A percentile compares a stretch with the other conserved stretches of the same genome.
These are phyloP conservation scores for Galeruca laticollis DNA, from an alignment of 2,888 invertebrate genomes.

Conservation along the genomic window DNA sequence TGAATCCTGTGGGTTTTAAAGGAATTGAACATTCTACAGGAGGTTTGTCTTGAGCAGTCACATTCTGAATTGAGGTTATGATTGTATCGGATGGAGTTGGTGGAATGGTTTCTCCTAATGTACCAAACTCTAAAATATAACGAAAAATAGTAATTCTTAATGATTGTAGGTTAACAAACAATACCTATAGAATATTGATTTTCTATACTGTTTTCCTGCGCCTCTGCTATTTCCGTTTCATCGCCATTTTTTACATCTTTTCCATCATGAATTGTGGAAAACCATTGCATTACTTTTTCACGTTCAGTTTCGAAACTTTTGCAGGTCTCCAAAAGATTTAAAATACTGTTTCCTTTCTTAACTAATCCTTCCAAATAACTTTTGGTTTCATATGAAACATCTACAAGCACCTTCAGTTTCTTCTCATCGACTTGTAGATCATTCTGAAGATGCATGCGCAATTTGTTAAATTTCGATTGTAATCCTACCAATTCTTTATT, in stretches of 20 bases:
- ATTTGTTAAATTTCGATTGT: constrained; percentile 43
- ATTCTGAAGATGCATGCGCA: constrained; percentile 53
- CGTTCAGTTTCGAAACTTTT: constrained; percentile 71
- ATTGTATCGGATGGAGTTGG: constrained; percentile 20
- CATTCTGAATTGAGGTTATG: constrained; percentile 35
- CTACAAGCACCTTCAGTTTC: constrained; percentile 54
- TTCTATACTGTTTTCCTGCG: background rate
- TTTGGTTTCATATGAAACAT: constrained; percentile 64
- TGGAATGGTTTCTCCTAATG: constrained; percentile 11
- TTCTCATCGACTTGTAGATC: constrained; percentile 57
- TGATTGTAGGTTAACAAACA: background rate
- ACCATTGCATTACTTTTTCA: constrained; percentile 62
- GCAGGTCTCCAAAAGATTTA: constrained; percentile 69
- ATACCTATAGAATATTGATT: background rate
- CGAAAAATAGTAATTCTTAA: constrained; percentile 5
- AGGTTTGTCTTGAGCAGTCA: constrained; percentile 32
- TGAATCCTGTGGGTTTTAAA: constrained; percentile 17
- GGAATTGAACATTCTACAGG: background rate
- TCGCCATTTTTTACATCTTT: constrained; percentile 11
- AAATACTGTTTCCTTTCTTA: constrained; percentile 69
- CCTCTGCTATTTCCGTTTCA: background rate
- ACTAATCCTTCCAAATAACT: constrained; percentile 65
- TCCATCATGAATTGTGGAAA: constrained; percentile 36
- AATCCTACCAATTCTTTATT: constrained; percentile 39
- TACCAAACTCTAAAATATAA: constrained; percentile 2